Percentiles rank a stretch among this genome's conserved stretches.
phyloP scores from a whole-genome alignment of 2,797 vertebrate genomes.

The Coreius guichenoti region DNA sequence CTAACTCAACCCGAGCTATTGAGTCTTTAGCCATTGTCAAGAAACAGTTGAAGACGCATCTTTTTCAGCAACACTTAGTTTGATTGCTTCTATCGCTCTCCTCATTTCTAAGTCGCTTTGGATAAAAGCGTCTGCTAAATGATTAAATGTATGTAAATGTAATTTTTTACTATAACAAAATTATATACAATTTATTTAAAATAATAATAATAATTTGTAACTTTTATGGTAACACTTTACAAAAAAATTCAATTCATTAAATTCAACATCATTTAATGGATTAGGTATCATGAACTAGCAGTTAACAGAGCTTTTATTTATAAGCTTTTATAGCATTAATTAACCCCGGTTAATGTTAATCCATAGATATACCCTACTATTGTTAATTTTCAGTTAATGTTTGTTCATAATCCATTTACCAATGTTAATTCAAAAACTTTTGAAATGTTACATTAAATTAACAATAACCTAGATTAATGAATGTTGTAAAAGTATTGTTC shows the following conservation, averaged over 20 bases:
- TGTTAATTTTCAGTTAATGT: neutral
- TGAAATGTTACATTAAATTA: neutral
- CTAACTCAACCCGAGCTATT: too few relatives aligned
- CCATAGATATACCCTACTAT: neutral
- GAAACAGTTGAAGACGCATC: too few relatives aligned
- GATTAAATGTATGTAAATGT: too few relatives aligned
- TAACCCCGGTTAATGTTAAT: neutral
- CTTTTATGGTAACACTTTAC: neutral
- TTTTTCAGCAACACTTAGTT: too few relatives aligned
- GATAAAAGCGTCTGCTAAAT: too few relatives aligned
- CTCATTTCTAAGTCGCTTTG: too few relatives aligned
- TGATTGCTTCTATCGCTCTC: too few relatives aligned
- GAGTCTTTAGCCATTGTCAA: too few relatives aligned
- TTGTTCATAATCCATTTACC: neutral
- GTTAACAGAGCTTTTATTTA: neutral
- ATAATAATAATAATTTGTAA: neutral
- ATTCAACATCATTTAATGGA: neutral
- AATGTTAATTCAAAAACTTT: neutral
- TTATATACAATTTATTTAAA: neutral
- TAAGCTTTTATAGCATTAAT: neutral
- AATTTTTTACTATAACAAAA: neutral
- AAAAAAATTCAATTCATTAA: neutral
- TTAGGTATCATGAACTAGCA: neutral
- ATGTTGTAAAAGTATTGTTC: neutral
- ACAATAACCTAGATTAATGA: neutral